Base-by-base conservation (phyloP, 2,113 vertebrate species). In the Glaucomys volans region DNA sequence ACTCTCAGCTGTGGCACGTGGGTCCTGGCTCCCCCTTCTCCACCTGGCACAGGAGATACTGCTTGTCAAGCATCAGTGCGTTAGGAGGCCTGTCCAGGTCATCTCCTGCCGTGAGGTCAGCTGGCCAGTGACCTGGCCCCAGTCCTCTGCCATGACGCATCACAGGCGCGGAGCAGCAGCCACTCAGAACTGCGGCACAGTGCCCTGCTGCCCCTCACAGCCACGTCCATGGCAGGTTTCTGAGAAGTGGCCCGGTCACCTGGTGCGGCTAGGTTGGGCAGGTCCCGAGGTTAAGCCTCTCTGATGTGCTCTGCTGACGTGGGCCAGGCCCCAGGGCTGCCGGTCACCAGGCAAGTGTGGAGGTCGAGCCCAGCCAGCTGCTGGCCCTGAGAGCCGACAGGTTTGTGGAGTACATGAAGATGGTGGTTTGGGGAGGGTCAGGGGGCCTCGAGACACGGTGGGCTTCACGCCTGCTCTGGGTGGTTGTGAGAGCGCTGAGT, bases 331-430 rank as follows among this genome's bases (percentile, higher is more conserved):
- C 9, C 1, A 0, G 64, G 47, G n/a, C 85, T 17, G 13, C 75
- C 40, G 37, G 1, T 47, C 72, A 24, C 2, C 35, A 2, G 71
- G 5, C 0, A 11, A 5, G 6, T 44, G 30, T 54, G 35, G 72
- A 11, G 32, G 47, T 10, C 8, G 24, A 18, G 10, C 44, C 35
- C 16, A 40, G 40, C 40, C 7, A 13, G 62, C 20, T 5, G 64
- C 74, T 37, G 54, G 20, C 54, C 3, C 37, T 10, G 0, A 20
- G 57, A 59, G 12, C 24, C 5, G 22, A 18, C 0, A 2, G 26
- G 32, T 0, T 14, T 35, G 7, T 4, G 4, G 50, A 37, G 35
- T 1, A 30, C 0, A 1, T 2, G 24, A 50, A 69, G 76, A 67
- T 8, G 10, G 22, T 8, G 0, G 0, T 32, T 12, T 20, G 37